A percentile compares a stretch with the other conserved stretches of the same genome.
Evolutionary conservation across 2,888 invertebrate genomes (phyloP).

Genomic region (Halictus ligatus): DNA sequence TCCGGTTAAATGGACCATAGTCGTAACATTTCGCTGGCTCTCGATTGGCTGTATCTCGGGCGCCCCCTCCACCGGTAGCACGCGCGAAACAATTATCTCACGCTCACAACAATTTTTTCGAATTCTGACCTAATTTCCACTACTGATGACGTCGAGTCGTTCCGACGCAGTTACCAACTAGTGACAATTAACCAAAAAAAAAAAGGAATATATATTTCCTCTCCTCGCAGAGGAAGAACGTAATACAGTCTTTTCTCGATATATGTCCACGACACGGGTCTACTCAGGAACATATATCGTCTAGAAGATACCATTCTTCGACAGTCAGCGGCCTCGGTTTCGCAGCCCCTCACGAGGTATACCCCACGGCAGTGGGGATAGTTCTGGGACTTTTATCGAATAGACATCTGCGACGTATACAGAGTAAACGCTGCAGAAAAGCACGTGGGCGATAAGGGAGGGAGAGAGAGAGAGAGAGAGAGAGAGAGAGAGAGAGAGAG

Average conservation of each 20-base stretch:
- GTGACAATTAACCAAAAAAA: not conserved
- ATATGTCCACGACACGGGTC: too few species aligned
- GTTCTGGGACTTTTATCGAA: too few species aligned
- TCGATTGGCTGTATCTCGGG: slow-evolving; percentile 33
- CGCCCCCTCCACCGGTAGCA: not conserved
- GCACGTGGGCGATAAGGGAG: not conserved
- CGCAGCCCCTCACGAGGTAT: too few species aligned
- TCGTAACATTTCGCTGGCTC: slow-evolving; percentile 40
- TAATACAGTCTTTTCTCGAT: not conserved
- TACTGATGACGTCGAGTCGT: slow-evolving; percentile 31
- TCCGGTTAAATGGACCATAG: slow-evolving; percentile 30
- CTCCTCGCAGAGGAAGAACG: not conserved
- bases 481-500: too few species aligned
- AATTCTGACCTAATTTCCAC: slow-evolving; percentile 60
- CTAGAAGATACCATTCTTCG: too few species aligned
- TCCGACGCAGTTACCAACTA: slow-evolving; percentile 11
- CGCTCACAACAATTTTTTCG: slow-evolving; percentile 51
- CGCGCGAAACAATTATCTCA: slow-evolving; percentile 45
- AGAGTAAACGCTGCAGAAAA: not conserved
- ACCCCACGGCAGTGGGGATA: too few species aligned
- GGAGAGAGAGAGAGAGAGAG: too few species aligned
- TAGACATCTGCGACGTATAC: too few species aligned
- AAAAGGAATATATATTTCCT: too few species aligned
- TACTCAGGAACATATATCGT: too few species aligned
- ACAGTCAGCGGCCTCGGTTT: too few species aligned